Evolutionary conservation across 2,888 invertebrate genomes (phyloP), one percentile per base, ranked within the genome.

Genomic region (Heliconius sara): DNA sequence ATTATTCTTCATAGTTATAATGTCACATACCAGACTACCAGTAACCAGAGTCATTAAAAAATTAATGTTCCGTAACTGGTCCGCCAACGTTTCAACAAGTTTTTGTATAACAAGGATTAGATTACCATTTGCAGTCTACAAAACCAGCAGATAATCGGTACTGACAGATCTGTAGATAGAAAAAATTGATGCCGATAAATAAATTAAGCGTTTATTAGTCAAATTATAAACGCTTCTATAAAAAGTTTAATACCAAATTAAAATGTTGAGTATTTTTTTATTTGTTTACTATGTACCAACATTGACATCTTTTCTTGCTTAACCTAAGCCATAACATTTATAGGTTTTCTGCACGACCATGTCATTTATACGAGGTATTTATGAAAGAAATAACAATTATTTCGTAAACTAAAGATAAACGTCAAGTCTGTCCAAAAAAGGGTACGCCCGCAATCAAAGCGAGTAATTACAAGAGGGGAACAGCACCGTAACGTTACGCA

Each of bases 401-500:
- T 77, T 81, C 74, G 79, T 52, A 77, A 81, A 74, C 70, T 71
- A n/a, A 22, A 74, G 63, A 76, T 79, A 78, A 81, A 78, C 66
- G 68, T 76, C 77, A 77, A 52, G 65, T 68, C 47, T 77, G 66
- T 39, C 83, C 83, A 79, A 81, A 83, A 81, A 82, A 77, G 83
- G 52, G 79, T 63, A 76, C 68, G 79, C 78, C 80, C 47, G 77
- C 76, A 83, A 81, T 82, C 77, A 79, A 81, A 81, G 30, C 78
- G 79, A 80, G 79, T 80, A 82, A 81, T 83, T 76, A 83, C 79
- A 79, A 78, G 65, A 77, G 79, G 86, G 86, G 86, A 78, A 80
- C 78, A 73, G 76, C 89, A 88, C 88, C 86, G 87, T 88, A 86
- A 85, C 84, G 84, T 85, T 84, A 85, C 76, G 83, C 83, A 80